Evolutionary conservation across 2,888 invertebrate species (phyloP).

Genomic region (Drosophila paracracens): DNA sequence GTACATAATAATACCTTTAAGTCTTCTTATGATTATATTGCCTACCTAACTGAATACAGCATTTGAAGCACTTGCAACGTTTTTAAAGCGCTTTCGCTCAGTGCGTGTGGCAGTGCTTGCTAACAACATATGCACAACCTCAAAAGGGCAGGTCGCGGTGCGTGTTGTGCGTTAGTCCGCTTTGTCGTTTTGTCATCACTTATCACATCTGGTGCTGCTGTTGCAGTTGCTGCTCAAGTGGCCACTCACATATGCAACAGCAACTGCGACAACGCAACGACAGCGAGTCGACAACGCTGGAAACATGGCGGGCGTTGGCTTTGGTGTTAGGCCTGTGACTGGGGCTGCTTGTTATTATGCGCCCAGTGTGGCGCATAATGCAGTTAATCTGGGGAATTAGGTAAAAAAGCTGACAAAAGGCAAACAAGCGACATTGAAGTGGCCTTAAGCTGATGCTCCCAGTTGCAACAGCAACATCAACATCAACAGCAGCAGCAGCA

Average conservation of each 20-base stretch:
- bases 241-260: slow-evolving; percentile 53
- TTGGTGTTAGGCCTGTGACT: slow-evolving; percentile 24
- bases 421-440: slow-evolving; percentile 68
- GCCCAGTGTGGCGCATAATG: slow-evolving; percentile 77
- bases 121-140: slow-evolving; percentile 1
- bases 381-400: slow-evolving; percentile 80
- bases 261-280: slow-evolving; percentile 16
- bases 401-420: slow-evolving; percentile 74
- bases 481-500: slow-evolving; percentile 33
- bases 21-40: background rate
- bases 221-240: slow-evolving; percentile 51
- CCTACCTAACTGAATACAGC: background rate
- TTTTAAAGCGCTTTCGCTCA: background rate
- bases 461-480: slow-evolving; percentile 34
- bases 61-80: background rate
- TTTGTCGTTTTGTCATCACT: slow-evolving; percentile 50
- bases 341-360: slow-evolving; percentile 61
- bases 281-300: slow-evolving; percentile 5
- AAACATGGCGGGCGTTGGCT: slow-evolving; percentile 12
- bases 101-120: slow-evolving; percentile 1
- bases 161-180: slow-evolving; percentile 19
- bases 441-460: slow-evolving; percentile 48
- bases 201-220: slow-evolving; percentile 34
- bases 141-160: slow-evolving; percentile 14
- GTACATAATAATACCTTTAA: background rate